Conservation (phyloP, 2,113 vertebrate genomes). For the Suncus etruscus region DNA sequence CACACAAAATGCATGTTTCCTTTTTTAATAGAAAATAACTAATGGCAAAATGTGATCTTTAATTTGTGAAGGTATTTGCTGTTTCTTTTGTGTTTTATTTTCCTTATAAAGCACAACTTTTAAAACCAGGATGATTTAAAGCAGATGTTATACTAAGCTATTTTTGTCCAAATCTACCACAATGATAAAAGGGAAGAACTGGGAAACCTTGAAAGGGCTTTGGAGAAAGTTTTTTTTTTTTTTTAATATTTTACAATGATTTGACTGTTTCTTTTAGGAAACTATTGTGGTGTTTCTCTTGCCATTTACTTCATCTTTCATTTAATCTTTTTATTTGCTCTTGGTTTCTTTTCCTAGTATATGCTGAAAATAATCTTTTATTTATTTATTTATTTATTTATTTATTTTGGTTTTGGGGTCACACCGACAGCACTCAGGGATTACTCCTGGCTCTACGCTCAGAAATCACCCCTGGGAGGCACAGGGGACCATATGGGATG, state of each 20-base stretch:
- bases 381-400: too few species aligned
- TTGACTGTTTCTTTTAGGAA: neutral
- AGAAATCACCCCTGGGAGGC: too few species aligned
- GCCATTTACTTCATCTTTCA: constrained; percentile 21
- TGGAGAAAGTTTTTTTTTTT: neutral
- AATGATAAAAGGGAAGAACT: neutral
- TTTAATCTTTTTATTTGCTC: neutral
- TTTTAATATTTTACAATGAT: neutral
- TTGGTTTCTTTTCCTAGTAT: neutral
- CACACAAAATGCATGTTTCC: neutral
- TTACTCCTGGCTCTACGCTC: too few species aligned
- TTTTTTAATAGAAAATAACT: neutral
- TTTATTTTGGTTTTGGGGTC: too few species aligned
- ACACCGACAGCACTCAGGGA: too few species aligned
- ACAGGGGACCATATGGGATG: too few species aligned
- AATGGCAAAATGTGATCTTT: neutral
- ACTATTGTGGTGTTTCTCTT: neutral
- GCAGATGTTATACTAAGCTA: constrained; percentile 17
- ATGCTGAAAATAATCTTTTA: too few species aligned
- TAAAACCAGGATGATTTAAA: constrained; percentile 40
- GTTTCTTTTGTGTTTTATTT: neutral
- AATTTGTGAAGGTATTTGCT: constrained; percentile 21
- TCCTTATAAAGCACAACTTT: neutral
- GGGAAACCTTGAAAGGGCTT: neutral
- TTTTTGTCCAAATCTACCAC: constrained; percentile 52